These are phyloP conservation scores for Capreolus pygargus DNA, from an alignment of 2,113 vertebrate species.

Conservation along the genomic window DNA sequence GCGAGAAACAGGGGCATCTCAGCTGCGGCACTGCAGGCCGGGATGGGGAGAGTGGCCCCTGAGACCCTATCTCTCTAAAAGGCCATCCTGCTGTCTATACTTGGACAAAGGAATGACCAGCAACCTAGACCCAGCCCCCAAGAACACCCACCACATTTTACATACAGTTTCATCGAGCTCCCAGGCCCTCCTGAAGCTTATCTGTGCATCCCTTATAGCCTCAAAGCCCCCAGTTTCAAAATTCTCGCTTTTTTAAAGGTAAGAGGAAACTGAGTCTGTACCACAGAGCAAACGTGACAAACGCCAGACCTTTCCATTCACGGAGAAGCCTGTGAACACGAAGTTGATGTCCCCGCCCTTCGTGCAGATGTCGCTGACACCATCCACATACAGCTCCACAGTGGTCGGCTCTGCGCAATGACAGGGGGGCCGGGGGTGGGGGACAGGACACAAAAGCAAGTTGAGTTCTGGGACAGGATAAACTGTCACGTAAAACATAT, in stretches of 20 bases:
- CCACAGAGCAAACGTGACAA: background rate
- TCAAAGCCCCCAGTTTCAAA: background rate
- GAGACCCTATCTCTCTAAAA: background rate
- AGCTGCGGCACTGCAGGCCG: accelerated
- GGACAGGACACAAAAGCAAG: background rate
- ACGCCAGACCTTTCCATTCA: slow-evolving; percentile 89
- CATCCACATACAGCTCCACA: slow-evolving; percentile 96
- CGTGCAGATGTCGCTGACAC: slow-evolving; percentile 95
- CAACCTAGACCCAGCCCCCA: background rate
- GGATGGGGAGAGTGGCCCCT: accelerated
- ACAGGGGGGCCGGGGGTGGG: accelerated
- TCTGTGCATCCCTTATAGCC: background rate
- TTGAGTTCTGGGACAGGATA: background rate
- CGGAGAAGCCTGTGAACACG: slow-evolving; percentile 96
- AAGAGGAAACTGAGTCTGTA: background rate
- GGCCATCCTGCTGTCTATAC: background rate
- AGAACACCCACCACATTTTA: no score
- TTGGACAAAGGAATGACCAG: background rate
- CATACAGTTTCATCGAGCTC: background rate
- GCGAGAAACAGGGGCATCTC: accelerated
- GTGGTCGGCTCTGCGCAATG: slow-evolving; percentile 89
- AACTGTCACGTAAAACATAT: background rate
- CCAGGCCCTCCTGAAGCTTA: background rate
- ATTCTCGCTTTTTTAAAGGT: background rate
- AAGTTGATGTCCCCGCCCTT: slow-evolving; percentile 98